Base-by-base conservation (phyloP, 2,888 invertebrate species). In the Laothoe populi region DNA sequence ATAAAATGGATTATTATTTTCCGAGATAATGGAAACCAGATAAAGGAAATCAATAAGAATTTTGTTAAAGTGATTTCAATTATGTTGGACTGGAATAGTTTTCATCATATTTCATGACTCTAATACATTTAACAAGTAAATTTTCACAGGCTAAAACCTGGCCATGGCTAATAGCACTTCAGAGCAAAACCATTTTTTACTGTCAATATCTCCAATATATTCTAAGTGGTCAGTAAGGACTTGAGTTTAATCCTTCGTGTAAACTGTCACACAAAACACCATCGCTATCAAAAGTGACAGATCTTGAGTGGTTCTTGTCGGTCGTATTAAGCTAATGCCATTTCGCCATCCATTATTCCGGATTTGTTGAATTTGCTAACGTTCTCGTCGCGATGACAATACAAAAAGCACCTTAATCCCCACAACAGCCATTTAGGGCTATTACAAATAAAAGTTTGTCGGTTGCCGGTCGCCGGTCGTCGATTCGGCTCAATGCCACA, bases 381-480 rank as follows among this genome's bases (percentile, higher is more conserved):
- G 79, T 81, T 74, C 80, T 78, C 77, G 80, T 73, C 70, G 69
- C 75, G 83, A 81, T 84, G 86, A 90, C 91, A 92, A 90, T 80
- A 87, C 84, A 69, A 71, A 69, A 70, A 78, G 79, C 82, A 84
- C 87, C 84, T 83, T 92, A 91, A 92, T 90, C 91, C 88, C 84
- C 80, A 86, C 87, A 88, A 90, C 88, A 92, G 88, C 86, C 90
- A 92, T 92, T 92, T 92, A 92, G 87, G 84, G 84, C 76, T 74
- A 87, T 87, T 86, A 90, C 90, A 90, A 89, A 91, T 92, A 92
- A 88, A 90, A 91, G 89, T 90, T 90, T 84, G 88, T 79, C 86
- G 79, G 79, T 73, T 77, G 69, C 66, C 71, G 78, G 73, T 75
- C 74, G 74, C 68, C 77, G 84, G 73, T 75, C 74, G 74, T 68